These are phyloP conservation scores for Erebia ligea DNA, from an alignment of 2,888 invertebrate genomes.

Conservation along the genomic window DNA sequence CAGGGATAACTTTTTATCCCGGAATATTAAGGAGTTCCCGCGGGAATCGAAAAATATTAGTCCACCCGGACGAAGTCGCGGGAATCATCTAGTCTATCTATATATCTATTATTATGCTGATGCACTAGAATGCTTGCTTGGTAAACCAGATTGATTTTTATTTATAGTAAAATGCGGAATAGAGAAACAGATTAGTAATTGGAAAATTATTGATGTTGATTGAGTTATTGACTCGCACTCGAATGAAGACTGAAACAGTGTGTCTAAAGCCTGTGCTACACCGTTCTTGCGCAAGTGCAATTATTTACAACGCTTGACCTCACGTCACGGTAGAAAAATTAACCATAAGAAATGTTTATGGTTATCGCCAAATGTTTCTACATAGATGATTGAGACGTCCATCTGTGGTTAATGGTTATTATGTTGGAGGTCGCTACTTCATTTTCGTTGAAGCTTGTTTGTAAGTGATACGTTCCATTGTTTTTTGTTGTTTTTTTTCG, in stretches of 20 bases:
- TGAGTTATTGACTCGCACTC: not conserved
- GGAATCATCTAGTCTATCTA: too few relatives aligned
- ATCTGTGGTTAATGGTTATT: slow-evolving; percentile 32
- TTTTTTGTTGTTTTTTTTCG: not conserved
- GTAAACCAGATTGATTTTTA: too few relatives aligned
- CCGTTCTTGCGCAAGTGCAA: slow-evolving; percentile 54
- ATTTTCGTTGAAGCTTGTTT: not conserved
- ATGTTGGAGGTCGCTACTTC: slow-evolving; percentile 19
- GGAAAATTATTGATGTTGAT: too few relatives aligned
- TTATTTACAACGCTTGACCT: slow-evolving; percentile 71
- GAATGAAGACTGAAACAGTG: not conserved
- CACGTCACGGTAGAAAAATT: slow-evolving; percentile 63
- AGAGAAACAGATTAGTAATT: too few relatives aligned
- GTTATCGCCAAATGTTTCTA: slow-evolving; percentile 62
- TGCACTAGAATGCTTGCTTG: too few relatives aligned
- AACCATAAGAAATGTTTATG: slow-evolving; percentile 68
- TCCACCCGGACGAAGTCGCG: too few relatives aligned
- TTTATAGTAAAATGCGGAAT: too few relatives aligned
- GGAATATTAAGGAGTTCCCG: too few relatives aligned
- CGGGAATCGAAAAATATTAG: too few relatives aligned
- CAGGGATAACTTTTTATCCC: too few relatives aligned
- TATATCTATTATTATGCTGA: too few relatives aligned
- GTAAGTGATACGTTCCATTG: not conserved
- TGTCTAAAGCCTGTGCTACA: slow-evolving; percentile 28
- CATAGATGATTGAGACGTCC: slow-evolving; percentile 45